Evolutionary conservation across 2,113 vertebrate genomes (phyloP).

Genomic region (Plotosus lineatus): DNA sequence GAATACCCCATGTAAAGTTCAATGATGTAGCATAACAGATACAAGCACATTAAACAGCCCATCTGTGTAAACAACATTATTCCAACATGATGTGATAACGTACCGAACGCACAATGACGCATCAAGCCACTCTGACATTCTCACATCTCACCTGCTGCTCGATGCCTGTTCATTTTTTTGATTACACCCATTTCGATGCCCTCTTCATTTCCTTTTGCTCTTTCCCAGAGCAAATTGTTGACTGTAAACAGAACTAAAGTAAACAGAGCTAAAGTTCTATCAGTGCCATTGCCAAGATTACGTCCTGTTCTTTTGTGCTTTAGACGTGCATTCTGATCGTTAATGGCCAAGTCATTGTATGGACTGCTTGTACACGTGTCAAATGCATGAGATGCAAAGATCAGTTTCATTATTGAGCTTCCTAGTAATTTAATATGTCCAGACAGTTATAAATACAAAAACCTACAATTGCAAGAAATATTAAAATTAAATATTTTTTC

Average conservation of each 20-base stretch:
- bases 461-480: background rate
- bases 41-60: background rate
- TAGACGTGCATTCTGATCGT: background rate
- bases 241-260: background rate
- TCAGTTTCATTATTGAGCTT: background rate
- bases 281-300: background rate
- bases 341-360: background rate
- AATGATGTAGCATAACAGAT: background rate
- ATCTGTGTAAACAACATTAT: background rate
- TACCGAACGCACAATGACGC: background rate
- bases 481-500: background rate
- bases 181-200: background rate
- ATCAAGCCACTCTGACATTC: background rate
- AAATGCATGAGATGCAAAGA: background rate
- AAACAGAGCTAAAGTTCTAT: too few relatives aligned
- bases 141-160: background rate
- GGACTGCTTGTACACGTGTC: background rate
- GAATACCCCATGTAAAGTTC: background rate
- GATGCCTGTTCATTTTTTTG: background rate
- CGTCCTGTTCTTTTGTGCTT: background rate
- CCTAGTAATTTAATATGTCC: background rate
- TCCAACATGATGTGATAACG: background rate
- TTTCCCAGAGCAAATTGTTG: background rate
- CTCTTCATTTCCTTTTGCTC: background rate
- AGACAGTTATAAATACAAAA: background rate